phyloP scores from a whole-genome alignment of 2,113 vertebrate genomes.

The Pygoscelis antarcticus region DNA sequence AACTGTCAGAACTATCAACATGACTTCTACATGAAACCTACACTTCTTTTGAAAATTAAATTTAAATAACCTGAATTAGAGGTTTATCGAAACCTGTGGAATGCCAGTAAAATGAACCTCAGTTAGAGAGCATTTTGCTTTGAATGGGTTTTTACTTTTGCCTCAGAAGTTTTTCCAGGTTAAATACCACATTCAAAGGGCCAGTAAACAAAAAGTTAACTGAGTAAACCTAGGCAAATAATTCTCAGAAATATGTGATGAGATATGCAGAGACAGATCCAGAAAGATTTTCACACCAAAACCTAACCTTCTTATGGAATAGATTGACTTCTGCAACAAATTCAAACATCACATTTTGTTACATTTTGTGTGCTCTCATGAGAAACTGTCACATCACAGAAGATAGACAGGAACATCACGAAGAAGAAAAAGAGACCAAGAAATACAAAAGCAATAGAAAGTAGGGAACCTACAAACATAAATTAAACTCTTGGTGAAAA shows the following conservation, averaged over 20 bases:
- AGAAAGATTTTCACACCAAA: not conserved
- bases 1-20: not conserved
- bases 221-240: not conserved
- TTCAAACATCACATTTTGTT: not conserved
- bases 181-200: not conserved
- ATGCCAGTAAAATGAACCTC: not conserved
- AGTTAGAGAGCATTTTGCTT: not conserved
- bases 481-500: not conserved
- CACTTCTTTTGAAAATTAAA: not conserved
- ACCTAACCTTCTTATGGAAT: not conserved
- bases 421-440: not conserved
- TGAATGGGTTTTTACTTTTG: not conserved
- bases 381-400: not conserved
- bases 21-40: not conserved
- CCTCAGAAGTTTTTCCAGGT: not conserved
- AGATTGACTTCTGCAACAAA: not conserved
- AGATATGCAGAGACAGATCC: not conserved
- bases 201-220: not conserved
- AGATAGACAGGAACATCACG: not conserved
- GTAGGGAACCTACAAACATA: not conserved
- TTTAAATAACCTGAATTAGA: slow-evolving; percentile 1
- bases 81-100: not conserved
- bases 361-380: not conserved
- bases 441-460: not conserved
- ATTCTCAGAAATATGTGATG: not conserved